Evolutionary conservation across 2,113 vertebrate genomes (phyloP).

Genomic region (Sylvia atricapilla): DNA sequence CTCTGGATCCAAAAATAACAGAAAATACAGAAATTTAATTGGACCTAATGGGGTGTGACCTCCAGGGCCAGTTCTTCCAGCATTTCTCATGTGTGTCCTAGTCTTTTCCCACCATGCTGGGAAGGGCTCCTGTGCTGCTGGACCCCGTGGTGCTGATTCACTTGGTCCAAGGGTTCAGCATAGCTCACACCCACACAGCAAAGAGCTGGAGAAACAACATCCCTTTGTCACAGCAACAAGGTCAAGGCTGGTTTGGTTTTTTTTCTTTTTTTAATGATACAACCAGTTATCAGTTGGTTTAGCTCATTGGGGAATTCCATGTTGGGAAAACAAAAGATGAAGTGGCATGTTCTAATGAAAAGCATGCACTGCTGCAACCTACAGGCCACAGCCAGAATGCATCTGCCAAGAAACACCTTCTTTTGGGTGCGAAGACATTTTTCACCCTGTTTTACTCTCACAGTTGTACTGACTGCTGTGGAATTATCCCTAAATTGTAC

Average conservation of each 20-base stretch:
- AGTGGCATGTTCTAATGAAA: not conserved
- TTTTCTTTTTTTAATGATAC: not conserved
- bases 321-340: not conserved
- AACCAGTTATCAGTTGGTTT: not conserved
- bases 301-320: not conserved
- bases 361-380: constrained; percentile 58
- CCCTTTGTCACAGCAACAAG: not conserved
- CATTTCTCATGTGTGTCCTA: fast-evolving
- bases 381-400: constrained; percentile 1
- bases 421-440: not conserved
- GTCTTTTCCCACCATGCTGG: not conserved
- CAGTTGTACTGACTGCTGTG: not conserved
- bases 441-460: not conserved
- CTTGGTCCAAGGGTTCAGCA: not conserved
- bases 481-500: not conserved
- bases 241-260: not conserved
- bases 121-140: not conserved
- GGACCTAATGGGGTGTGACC: not conserved
- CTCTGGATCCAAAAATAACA: not conserved
- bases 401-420: not conserved
- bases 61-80: not conserved
- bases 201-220: not conserved
- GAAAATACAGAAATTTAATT: not conserved
- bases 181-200: not conserved
- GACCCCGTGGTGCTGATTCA: not conserved